Evolutionary conservation across 1,140 invertebrate genomes (phyloP), one percentile per base, ranked within the genome.

Genomic region (Eubasilissa regina): DNA sequence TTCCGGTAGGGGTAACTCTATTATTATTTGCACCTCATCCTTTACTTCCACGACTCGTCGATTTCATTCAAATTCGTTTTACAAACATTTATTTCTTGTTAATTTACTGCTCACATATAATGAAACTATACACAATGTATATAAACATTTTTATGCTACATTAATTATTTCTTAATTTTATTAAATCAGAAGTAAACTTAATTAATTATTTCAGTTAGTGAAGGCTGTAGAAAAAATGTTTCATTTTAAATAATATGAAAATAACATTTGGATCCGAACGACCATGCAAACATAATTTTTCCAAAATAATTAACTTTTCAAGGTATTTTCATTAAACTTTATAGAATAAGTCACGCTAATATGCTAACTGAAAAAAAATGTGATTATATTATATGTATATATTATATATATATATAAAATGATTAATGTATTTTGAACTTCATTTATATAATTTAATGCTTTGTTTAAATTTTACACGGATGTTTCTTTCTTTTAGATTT

Each of bases 301-400:
- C 73, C 77, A 80, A 79, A 78, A 75, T 78, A 64, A 79, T 76
- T 75, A 79, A 81, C 48, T 82, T 82, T 75, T 80, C 75, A 82
- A 80, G 75, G 79, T 83, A 83, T 83, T 83, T 83, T 83, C 75
- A 80, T 80, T 80, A 72, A 78, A 75, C 80, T 62, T 73, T 73
- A 17, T 74, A 74, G 70, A 64, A 47, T 80, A 83, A 80, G 81
- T 83, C 79, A 83, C 81, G 79, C 79, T 83, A 76, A 79, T 79
- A 83, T 58, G 79, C 78, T 83, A 83, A 83, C 76, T 80, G 79
- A 64, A 66, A 77, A n/a, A 35, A 68, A 68, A 70, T 77, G 53
- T 77, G 60, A 68, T 77, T 77, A 68, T 68, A 35, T 35, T 35
- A 35, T 35, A 35, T 35, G 25, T 35, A 35, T 35, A 35, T 35